Evolutionary conservation across 2,797 vertebrate genomes (phyloP).

Genomic region (Oreonectes daqikongensis): DNA sequence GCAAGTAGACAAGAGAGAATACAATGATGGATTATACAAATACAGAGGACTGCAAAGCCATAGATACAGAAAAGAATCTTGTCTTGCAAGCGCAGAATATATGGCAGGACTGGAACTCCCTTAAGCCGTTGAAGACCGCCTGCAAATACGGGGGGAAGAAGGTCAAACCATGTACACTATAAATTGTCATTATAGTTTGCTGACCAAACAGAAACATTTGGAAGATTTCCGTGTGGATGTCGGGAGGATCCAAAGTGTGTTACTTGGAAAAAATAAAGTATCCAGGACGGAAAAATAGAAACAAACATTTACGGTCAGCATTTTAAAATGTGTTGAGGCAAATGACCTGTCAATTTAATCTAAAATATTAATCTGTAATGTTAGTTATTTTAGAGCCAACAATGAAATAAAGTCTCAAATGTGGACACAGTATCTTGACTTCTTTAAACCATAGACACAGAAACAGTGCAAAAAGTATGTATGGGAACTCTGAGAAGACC

Average conservation of each 20-base stretch:
- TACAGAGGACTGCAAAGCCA: background rate
- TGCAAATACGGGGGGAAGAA: slow-evolving; percentile 32
- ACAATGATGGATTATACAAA: slow-evolving; percentile 53
- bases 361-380: too few relatives aligned
- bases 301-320: background rate
- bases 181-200: slow-evolving; percentile 23
- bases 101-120: slow-evolving; percentile 20
- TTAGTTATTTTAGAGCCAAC: too few relatives aligned
- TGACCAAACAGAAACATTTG: slow-evolving; percentile 38
- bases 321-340: background rate
- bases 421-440: slow-evolving; percentile 1
- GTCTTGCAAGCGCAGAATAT: slow-evolving; percentile 7
- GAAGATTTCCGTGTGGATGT: slow-evolving; percentile 7
- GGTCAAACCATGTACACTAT: slow-evolving; percentile 30
- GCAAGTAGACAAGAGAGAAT: slow-evolving; percentile 45
- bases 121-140: slow-evolving; percentile 26
- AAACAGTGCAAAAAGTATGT: slow-evolving; percentile 22
- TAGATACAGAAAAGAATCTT: slow-evolving; percentile 1
- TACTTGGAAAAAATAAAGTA: background rate
- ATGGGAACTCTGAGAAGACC: slow-evolving; percentile 22
- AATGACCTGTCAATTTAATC: background rate
- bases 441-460: slow-evolving; percentile 35
- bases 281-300: background rate
- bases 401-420: background rate
- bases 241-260: slow-evolving; percentile 8